Evolutionary conservation across 2,797 vertebrate species (phyloP), one percentile per base, ranked within the genome.

Genomic region (Hephaestus fuliginosus): DNA sequence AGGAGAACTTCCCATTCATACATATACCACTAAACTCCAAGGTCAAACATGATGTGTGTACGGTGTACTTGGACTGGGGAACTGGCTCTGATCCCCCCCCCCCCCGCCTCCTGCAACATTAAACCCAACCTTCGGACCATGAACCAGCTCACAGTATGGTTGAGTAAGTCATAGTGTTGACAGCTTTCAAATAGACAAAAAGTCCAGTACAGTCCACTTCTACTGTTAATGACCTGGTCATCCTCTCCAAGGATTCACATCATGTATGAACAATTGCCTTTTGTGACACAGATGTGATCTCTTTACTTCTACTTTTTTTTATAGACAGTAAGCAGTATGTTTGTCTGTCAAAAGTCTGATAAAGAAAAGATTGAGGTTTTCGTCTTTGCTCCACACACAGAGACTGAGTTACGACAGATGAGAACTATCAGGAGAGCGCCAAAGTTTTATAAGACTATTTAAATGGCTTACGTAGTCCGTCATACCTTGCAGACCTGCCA

Each of bases 131-230:
- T 85, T 81, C 62, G 70, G 87, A 85, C 89, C 73, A 33, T 79
- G 78, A 88, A 80, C 70, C 74, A 76, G 75, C 64, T 78, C 48
- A 11, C 41, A 78, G 64, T 69, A 49, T 84, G 81, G 52, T 63
- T 75, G 86, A 90, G 77, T 83, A 76, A 88, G 48, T 73, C 73
- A 30, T n/a, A 7, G 44, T 55, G 68, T 69, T 76, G 86, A 83
- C 70, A 81, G 78, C 53, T 69, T 85, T 90, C 76, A 89, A 87
- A 84, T 78, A 87, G 91, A 85, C 76, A 87, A 39, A 74, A 52
- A 52, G 77, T 62, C 75, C 63, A 52, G 49, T 1, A 85, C 76
- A 87, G 77, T 62, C 75, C 63, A 52, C 30, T 33, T 33, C 30
- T 33, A 1, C 10, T 48, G 33, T 43, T 51, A 51, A 71, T 82